Percentiles rank a stretch among this genome's conserved stretches.
These are phyloP conservation scores for Melanotaenia duboulayi DNA, from an alignment of 2,113 vertebrate species.

Conservation along the genomic window DNA sequence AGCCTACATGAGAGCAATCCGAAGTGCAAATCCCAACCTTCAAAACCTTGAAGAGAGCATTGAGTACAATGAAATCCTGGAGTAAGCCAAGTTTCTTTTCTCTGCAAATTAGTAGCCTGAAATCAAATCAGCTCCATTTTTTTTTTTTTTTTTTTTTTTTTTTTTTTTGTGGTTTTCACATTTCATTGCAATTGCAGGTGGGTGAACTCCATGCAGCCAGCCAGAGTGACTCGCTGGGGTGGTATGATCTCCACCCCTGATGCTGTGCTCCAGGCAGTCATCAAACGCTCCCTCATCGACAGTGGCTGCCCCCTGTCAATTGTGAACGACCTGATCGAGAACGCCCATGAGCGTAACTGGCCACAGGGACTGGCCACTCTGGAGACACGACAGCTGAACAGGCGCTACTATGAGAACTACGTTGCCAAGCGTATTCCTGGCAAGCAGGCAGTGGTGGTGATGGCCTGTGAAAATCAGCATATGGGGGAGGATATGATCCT, in stretches of 20 bases:
- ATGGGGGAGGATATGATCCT: constrained; percentile 99
- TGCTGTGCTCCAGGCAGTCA: constrained; percentile 96
- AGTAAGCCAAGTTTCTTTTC: constrained; percentile 83
- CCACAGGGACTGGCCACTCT: constrained; percentile 96
- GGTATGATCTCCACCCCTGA: constrained; percentile 99
- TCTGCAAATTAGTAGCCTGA: background rate
- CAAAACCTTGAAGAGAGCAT: constrained; percentile 98
- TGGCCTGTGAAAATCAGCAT: constrained; percentile 99
- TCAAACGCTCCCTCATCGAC: constrained; percentile 97
- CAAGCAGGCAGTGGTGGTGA: constrained; percentile 97
- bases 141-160: too few species aligned
- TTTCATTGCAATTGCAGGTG: constrained; percentile 80
- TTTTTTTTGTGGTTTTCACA: background rate
- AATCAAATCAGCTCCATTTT: background rate
- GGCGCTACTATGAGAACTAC: constrained; percentile 98
- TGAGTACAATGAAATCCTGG: constrained; percentile 98
- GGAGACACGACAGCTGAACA: constrained; percentile 98
- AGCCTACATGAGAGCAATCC: constrained; percentile 97
- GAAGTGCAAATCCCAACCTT: constrained; percentile 97
- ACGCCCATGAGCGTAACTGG: constrained; percentile 98
- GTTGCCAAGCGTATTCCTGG: constrained; percentile 98
- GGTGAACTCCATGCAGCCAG: constrained; percentile 97
- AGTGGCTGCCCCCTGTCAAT: constrained; percentile 96
- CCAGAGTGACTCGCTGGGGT: constrained; percentile 97
- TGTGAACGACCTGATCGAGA: constrained; percentile 96